Conservation (phyloP, 2,888 invertebrate species). For the Alsophila aescularia region DNA sequence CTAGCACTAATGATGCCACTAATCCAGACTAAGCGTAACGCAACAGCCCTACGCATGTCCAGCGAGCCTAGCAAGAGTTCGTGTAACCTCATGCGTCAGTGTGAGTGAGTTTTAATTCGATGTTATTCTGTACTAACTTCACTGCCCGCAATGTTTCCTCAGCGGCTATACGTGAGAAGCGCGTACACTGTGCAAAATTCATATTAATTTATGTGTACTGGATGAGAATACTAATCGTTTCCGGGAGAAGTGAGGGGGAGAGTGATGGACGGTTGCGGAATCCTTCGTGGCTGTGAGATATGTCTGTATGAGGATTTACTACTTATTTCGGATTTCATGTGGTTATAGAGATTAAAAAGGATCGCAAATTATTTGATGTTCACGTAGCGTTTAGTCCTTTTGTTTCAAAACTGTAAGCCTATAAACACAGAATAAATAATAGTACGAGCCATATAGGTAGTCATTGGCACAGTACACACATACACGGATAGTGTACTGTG, state of each 20-base stretch:
- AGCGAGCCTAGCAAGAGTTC: background rate
- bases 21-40: too few relatives aligned
- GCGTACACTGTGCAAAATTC: slow-evolving; percentile 22
- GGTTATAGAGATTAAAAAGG: background rate
- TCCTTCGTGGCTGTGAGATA: background rate
- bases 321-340: background rate
- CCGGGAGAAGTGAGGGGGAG: slow-evolving; percentile 6
- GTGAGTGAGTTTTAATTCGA: background rate
- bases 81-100: background rate
- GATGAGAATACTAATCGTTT: slow-evolving; percentile 29
- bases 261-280: slow-evolving; percentile 16
- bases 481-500: too few relatives aligned
- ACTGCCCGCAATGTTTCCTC: background rate
- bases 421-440: too few relatives aligned
- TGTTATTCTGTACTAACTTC: background rate
- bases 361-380: too few relatives aligned
- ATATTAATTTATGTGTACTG: slow-evolving; percentile 28
- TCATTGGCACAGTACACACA: too few relatives aligned
- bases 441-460: too few relatives aligned
- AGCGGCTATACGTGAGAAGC: background rate
- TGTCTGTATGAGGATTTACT: background rate
- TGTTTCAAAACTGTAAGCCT: background rate
- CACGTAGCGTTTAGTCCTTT: too few relatives aligned
- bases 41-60: too few relatives aligned
- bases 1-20: too few relatives aligned